These are phyloP conservation scores for Pelecanus crispus DNA, from an alignment of 2,113 vertebrate species.

Conservation along the genomic window DNA sequence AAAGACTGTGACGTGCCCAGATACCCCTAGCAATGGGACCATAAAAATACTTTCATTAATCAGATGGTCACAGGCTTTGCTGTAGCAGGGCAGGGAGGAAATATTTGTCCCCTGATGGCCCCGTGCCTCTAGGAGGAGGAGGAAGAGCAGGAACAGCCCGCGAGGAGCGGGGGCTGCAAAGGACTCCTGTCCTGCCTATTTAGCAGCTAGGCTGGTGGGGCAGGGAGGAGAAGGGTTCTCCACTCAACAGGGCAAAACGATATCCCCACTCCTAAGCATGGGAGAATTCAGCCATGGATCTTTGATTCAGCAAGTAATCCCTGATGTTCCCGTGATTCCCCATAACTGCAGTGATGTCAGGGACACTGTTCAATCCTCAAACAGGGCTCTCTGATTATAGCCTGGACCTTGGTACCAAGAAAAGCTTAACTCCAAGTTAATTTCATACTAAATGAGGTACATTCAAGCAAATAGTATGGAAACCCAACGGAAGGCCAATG, in stretches of 20 bases:
- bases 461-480: neutral
- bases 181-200: neutral
- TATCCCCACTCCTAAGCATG: neutral
- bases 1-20: neutral
- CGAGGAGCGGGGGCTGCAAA: neutral
- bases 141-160: neutral
- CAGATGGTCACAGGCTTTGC: neutral
- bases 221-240: neutral
- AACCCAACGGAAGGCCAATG: neutral
- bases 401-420: neutral
- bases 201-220: neutral
- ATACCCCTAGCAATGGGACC: neutral
- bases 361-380: neutral
- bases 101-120: neutral
- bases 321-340: neutral
- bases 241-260: neutral
- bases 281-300: neutral
- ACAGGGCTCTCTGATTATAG: neutral
- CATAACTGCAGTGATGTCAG: neutral
- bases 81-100: neutral
- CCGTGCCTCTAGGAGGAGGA: rapidly evolving
- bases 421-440: neutral
- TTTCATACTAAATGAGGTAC: neutral
- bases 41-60: neutral
- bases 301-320: neutral